These are phyloP conservation scores for Rhizomys pruinosus DNA, from an alignment of 2,113 vertebrate genomes.

Conservation along the genomic window DNA sequence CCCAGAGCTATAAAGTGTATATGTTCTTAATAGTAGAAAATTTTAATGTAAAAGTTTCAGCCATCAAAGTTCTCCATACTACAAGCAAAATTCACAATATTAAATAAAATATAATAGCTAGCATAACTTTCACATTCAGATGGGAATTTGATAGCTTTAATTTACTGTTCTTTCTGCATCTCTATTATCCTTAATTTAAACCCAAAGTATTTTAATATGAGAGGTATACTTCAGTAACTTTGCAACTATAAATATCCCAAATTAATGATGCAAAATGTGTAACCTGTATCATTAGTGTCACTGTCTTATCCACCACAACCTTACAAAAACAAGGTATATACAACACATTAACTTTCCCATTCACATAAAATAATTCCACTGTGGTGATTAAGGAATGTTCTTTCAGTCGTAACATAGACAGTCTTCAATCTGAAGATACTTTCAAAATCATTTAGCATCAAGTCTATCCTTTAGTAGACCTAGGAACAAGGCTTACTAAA, in stretches of 20 bases:
- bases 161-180: neutral
- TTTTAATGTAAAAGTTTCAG: neutral
- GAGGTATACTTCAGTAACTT: neutral
- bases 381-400: neutral
- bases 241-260: neutral
- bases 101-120: conserved; percentile 25
- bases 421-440: neutral
- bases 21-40: neutral
- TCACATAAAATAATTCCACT: neutral
- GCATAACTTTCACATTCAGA: neutral
- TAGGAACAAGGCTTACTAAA: neutral
- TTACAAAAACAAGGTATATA: neutral
- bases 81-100: neutral
- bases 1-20: neutral
- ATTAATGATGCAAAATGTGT: neutral
- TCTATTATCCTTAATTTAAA: neutral
- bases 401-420: neutral
- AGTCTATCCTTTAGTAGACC: neutral
- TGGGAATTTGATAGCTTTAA: neutral
- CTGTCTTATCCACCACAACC: neutral
- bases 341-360: neutral
- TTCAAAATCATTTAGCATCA: conserved; percentile 6
- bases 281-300: neutral
- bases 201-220: neutral
- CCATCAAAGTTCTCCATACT: neutral